Base-by-base conservation (phyloP, 2,113 vertebrate genomes). In the Alaudala cheleensis region DNA sequence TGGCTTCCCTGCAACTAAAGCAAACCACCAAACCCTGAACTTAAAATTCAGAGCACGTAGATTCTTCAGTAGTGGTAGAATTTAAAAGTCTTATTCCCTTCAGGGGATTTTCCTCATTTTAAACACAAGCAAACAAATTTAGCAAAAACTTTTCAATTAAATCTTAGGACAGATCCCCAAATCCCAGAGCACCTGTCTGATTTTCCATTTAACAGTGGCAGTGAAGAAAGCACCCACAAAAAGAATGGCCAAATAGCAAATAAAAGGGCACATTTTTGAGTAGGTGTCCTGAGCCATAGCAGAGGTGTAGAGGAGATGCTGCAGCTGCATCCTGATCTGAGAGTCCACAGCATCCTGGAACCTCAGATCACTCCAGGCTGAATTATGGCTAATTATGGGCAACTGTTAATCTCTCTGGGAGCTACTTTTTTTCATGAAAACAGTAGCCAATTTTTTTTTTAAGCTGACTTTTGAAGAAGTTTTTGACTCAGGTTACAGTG, bases 91-190 rank as follows among this genome's bases (percentile, higher is more conserved):
- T 42, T 93, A 74, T 47, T 95, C 69, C 61, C 64, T 94, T 54
- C 5, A 2, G 47, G 72, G 53, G 8, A 45, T 11, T 79, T 86
- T 34, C 64, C 64, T 88, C 53, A 70, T 62, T 94, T 94, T 69
- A 93, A 60, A 51, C 47, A 62, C 22, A 82, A 26, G 39, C 56
- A 92, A 93, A 90, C 70, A 86, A 92, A 66, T 72, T 70, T 81
- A 92, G 10, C 29, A 93, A 82, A 87, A 62, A 47, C 14, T 82
- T 76, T 86, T 81, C 58, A 82, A 19, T 82, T 88, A 67, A 82
- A 51, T 39, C 34, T 73, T 58, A 60, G 44, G 90, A 56, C 51
- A 70, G 42, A 62, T 29, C 44, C 26, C 29, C 74, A 79, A 82
- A 62, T 13, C 26, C 73, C 81, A 33, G 47, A 95, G 45, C 6